Evolutionary conservation across 23 tunicate species (phyloP).

Genomic region (Oikopleura albicans): DNA sequence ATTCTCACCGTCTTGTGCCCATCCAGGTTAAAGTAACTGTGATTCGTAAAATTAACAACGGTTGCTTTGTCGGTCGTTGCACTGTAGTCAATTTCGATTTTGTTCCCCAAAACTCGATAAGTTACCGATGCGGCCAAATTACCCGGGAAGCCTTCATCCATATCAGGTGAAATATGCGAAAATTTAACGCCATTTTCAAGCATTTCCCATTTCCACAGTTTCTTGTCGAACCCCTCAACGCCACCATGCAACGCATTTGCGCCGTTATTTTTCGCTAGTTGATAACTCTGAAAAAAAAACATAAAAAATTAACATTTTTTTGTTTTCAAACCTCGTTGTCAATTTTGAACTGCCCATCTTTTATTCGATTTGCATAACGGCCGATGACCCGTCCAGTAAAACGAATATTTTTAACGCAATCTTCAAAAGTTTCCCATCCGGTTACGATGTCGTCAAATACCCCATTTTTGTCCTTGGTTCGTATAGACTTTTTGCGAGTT

Average conservation of each 20-base stretch:
- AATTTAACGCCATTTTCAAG: neutral
- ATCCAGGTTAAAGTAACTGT: constrained; percentile 61
- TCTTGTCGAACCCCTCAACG: neutral
- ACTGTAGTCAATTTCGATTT: constrained; percentile 24
- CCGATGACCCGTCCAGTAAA: neutral
- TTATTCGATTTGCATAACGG: neutral
- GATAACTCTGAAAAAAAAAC: neutral
- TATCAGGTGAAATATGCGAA: neutral
- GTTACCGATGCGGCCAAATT: neutral
- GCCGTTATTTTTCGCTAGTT: neutral
- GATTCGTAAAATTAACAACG: constrained; percentile 61
- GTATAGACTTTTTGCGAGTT: too few relatives aligned
- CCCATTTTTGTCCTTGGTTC: neutral
- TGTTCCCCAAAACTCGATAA: neutral
- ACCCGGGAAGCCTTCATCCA: neutral
- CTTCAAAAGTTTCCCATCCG: neutral
- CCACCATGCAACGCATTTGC: neutral
- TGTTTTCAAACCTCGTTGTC: neutral
- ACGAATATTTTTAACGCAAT: neutral
- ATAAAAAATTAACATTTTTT: neutral
- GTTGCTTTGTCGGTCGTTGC: constrained; percentile 49
- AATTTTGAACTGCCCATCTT: neutral
- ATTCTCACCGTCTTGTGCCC: constrained; percentile 39
- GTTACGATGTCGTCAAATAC: neutral
- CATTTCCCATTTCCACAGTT: neutral